Conservation (phyloP, 2,113 vertebrate genomes). For the Scatophagus argus region DNA sequence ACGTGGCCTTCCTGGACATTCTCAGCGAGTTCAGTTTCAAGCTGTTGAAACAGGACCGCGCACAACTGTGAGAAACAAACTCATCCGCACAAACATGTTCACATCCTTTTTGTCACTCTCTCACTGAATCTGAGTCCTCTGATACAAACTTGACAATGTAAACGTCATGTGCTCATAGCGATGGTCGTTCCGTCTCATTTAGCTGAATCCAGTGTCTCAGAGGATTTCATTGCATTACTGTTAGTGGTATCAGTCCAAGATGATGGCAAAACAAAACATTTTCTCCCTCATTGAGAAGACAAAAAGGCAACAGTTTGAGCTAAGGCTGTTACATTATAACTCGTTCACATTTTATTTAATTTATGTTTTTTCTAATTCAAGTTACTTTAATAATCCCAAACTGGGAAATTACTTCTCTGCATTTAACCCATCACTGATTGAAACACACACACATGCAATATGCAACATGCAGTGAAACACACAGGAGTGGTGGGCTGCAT, state of each 20-base stretch:
- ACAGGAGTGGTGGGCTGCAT: no score
- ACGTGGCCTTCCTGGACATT: constrained; percentile 88
- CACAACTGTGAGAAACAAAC: constrained; percentile 84
- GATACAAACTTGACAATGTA: neutral
- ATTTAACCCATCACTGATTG: no score
- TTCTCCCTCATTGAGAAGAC: neutral
- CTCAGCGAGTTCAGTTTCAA: constrained; percentile 92
- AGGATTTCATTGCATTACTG: neutral
- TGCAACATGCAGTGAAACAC: no score
- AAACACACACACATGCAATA: no score
- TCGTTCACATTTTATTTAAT: no score
- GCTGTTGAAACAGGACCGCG: constrained; percentile 85
- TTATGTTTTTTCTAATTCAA: no score
- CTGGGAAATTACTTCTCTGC: no score
- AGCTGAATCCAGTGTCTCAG: neutral
- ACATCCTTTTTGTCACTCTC: neutral
- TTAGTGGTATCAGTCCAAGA: neutral
- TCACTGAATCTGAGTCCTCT: neutral
- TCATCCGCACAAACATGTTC: neutral
- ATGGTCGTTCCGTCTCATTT: no score
- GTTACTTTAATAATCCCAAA: no score
- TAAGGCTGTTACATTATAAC: neutral
- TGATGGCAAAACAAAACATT: neutral
- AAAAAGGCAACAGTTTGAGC: neutral
- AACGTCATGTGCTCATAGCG: neutral